These are phyloP conservation scores for Taenaris catops DNA, from an alignment of 2,888 invertebrate genomes.

Conservation along the genomic window DNA sequence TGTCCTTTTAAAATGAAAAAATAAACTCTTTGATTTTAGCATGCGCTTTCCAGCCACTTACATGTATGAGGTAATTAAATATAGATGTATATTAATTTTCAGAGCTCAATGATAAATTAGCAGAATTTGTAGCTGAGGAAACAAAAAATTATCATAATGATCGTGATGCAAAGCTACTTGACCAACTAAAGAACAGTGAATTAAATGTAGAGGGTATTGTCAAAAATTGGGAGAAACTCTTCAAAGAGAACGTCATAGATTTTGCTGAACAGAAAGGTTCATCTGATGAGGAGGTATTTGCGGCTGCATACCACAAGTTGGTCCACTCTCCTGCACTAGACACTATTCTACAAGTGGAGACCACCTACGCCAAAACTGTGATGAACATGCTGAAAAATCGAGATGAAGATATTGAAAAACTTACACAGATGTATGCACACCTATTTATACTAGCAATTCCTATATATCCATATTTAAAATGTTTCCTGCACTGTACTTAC, in stretches of 20 bases:
- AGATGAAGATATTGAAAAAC: constrained; percentile 84
- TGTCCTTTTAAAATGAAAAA: too few species aligned
- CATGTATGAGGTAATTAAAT: too few species aligned
- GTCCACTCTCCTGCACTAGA: constrained; percentile 94
- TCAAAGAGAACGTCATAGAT: constrained; percentile 90
- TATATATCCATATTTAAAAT: too few species aligned
- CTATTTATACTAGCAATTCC: too few species aligned
- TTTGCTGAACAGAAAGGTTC: constrained; percentile 90
- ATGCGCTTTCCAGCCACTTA: too few species aligned
- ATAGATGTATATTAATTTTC: too few species aligned
- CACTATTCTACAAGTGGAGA: constrained; percentile 93
- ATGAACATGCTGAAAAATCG: constrained; percentile 85
- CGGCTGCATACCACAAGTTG: constrained; percentile 89
- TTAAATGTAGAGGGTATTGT: constrained; percentile 87
- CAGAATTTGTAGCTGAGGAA: constrained; percentile 82
- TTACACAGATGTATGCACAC: constrained; percentile 84
- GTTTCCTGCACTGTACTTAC: too few species aligned
- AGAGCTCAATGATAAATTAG: constrained; percentile 81
- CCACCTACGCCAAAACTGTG: constrained; percentile 90
- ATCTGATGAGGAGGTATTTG: constrained; percentile 92
- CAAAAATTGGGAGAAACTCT: constrained; percentile 88
- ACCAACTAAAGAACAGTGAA: constrained; percentile 81
- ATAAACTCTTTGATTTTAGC: too few species aligned
- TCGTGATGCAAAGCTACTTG: constrained; percentile 80
- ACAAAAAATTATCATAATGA: constrained; percentile 84